phyloP scores from a whole-genome alignment of 2,888 invertebrate species.

The Seira sanloemensis region DNA sequence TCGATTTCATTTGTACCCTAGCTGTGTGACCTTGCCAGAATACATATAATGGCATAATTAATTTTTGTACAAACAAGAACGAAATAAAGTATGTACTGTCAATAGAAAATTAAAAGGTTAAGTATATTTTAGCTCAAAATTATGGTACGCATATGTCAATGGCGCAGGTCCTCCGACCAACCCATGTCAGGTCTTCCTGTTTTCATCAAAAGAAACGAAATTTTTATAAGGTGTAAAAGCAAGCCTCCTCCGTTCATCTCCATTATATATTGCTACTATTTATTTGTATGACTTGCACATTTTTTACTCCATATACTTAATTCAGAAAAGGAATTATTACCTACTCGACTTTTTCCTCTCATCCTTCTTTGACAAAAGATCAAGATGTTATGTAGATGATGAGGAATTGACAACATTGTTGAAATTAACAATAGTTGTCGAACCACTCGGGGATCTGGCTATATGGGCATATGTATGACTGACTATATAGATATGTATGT shows the following conservation, averaged over 20 bases:
- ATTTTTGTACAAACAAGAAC: no score
- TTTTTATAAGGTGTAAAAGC: slow-evolving; percentile 1
- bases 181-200: not conserved
- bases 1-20: no score
- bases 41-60: no score
- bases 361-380: slow-evolving; percentile 14
- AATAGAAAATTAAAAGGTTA: no score
- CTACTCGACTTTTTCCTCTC: not conserved
- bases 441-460: no score
- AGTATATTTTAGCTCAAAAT: no score
- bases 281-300: slow-evolving; percentile 49
- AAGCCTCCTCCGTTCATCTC: not conserved
- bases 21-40: no score
- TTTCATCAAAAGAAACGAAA: not conserved
- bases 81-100: no score
- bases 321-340: not conserved
- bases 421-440: slow-evolving; percentile 17
- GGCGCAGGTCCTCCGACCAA: not conserved
- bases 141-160: not conserved
- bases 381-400: slow-evolving; percentile 18
- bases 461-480: slow-evolving; percentile 27
- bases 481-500: slow-evolving; percentile 3
- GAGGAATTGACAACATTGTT: slow-evolving; percentile 50
- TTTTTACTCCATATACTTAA: slow-evolving; percentile 15
- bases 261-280: not conserved